Base-by-base conservation (phyloP, 2,113 vertebrate genomes). In the zebrafish (Danio rerio) region DNA sequence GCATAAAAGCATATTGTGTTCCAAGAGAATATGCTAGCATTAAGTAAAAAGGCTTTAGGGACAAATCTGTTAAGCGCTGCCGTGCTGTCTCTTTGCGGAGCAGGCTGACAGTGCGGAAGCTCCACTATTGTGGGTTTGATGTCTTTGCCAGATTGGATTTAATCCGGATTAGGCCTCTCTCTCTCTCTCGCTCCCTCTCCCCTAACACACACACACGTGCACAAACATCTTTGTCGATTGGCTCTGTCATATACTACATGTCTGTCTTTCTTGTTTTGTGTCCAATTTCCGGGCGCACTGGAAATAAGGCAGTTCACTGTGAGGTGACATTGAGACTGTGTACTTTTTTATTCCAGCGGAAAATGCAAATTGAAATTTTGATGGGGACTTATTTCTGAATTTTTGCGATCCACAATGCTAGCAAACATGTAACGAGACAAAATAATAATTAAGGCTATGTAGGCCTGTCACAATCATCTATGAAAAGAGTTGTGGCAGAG, bases 111-210 rank as follows among this genome's bases (percentile, higher is more conserved):
- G 90, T 79, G 91, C 92, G 90, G 91, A 92, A 92, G 93, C 89
- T 92, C 83, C 84, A 89, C 89, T 91, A 93, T 92, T 94, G 92
- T 91, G 89, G 91, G 93, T 93, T 93, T 94, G 93, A 94, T 94
- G 92, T 92, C 90, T 90, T 92, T 94, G 92, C 93, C 93, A 94
- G 94, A 93, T 94, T 94, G 93, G 91, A 92, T 94, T 94, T 94
- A 94, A 95, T 94, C 93, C 92, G 93, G 94, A 94, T 95, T 95
- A 94, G 90, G 86, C 74, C 84, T 77, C 82, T 84, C 85, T 76
- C 74, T 80, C 86, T 82, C 66, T 80, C 80, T 72, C 52, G 40
- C 59, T 83, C 71, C 55, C 55, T 71, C 69, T 61, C 43, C 40
- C 52, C 45, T 77, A 56, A 20, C 70, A 18, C 45, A 21, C 42